Percentiles rank a stretch among this genome's conserved stretches.
Conservation (phyloP, 2,797 vertebrate species). For the Crocodylus rhombifer region DNA sequence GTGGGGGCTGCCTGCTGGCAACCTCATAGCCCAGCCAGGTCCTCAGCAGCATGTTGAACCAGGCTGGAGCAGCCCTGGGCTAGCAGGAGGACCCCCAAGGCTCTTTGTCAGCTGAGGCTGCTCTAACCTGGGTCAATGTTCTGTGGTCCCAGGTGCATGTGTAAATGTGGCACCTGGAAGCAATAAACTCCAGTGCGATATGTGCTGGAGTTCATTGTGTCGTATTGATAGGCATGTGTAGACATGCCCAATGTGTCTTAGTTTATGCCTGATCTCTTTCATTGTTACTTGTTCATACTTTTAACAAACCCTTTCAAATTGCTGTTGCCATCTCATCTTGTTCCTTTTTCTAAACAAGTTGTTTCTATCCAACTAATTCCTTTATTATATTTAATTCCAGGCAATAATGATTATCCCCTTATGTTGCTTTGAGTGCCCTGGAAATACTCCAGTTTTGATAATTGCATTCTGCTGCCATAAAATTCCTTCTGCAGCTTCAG, state of each 20-base stretch:
- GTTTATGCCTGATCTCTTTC: conserved; percentile 10
- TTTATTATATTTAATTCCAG: conserved; percentile 66
- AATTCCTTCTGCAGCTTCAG: conserved; percentile 59
- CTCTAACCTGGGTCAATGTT: no score
- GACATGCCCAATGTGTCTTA: not conserved
- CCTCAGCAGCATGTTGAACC: no score
- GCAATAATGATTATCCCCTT: conserved; percentile 63
- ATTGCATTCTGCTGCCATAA: conserved; percentile 69
- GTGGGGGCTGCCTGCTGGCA: no score
- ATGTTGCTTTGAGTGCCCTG: conserved; percentile 58
- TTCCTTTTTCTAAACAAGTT: conserved; percentile 58
- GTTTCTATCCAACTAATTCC: conserved; percentile 59
- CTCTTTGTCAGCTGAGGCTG: no score
- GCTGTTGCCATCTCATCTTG: conserved; percentile 43
- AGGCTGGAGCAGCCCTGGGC: no score
- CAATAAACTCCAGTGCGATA: no score
- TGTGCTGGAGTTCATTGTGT: no score
- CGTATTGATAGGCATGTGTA: no score
- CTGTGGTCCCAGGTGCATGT: no score
- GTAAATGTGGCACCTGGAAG: no score
- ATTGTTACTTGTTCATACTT: conserved; percentile 16
- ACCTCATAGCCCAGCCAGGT: no score
- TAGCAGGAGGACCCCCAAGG: no score
- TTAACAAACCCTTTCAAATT: conserved; percentile 38
- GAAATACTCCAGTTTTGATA: conserved; percentile 61